Conservation (phyloP, 2,888 invertebrate species). For the Sesamia inferens region DNA sequence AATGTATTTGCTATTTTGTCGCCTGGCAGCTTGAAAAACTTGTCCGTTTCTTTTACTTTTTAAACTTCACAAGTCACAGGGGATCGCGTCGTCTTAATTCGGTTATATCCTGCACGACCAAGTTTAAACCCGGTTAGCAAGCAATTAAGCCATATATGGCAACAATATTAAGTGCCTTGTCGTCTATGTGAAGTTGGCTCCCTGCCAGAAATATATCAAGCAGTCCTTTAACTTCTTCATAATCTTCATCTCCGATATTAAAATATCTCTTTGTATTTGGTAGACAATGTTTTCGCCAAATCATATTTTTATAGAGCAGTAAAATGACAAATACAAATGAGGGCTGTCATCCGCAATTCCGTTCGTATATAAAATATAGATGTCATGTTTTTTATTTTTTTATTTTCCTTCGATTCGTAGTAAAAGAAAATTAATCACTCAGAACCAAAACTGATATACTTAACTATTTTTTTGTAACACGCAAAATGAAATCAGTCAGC, state of each 20-base stretch:
- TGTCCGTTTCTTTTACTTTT: slow-evolving; percentile 40
- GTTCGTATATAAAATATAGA: slow-evolving; percentile 46
- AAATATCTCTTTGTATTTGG: slow-evolving; percentile 53
- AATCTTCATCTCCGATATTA: slow-evolving; percentile 51
- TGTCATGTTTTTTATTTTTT: slow-evolving; percentile 40
- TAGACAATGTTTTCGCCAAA: slow-evolving; percentile 54
- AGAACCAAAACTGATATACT: slow-evolving; percentile 12
- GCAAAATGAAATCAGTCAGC: neutral
- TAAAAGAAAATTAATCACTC: slow-evolving; percentile 54
- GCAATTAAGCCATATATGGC: slow-evolving; percentile 63
- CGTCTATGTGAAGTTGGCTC: slow-evolving; percentile 45
- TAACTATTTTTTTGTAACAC: slow-evolving; percentile 26
- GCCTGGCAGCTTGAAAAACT: slow-evolving; percentile 47
- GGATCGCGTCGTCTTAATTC: slow-evolving; percentile 55
- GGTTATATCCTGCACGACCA: slow-evolving; percentile 52
- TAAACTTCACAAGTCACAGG: slow-evolving; percentile 49
- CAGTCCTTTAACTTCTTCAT: slow-evolving; percentile 51
- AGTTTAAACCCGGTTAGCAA: slow-evolving; percentile 59
- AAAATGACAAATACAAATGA: slow-evolving; percentile 58
- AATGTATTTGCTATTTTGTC: slow-evolving; percentile 42
- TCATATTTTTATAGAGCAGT: slow-evolving; percentile 59
- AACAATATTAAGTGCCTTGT: slow-evolving; percentile 56
- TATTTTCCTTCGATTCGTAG: slow-evolving; percentile 30
- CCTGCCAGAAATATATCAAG: slow-evolving; percentile 50
- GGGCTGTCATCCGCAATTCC: slow-evolving; percentile 47